Evolutionary conservation across 2,113 vertebrate species (phyloP).

Genomic region (Anarhynchus alexandrinus): DNA sequence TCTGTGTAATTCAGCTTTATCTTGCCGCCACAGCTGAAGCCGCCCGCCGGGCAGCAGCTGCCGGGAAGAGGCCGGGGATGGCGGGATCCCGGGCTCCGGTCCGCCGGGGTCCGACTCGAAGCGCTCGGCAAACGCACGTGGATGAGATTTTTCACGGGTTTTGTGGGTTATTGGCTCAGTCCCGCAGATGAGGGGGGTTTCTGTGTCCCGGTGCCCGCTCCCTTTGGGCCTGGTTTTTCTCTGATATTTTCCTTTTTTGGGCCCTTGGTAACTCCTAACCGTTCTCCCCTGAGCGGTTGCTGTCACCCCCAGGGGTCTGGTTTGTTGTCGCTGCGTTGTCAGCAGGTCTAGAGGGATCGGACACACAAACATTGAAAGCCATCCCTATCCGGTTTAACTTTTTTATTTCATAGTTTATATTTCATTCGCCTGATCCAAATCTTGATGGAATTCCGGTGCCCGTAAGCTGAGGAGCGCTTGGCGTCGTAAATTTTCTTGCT

Average conservation of each 20-base stretch:
- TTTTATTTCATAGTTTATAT: fast-evolving
- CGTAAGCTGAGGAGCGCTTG: fast-evolving
- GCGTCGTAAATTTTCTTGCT: fast-evolving
- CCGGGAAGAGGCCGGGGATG: fast-evolving
- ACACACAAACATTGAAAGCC: fast-evolving
- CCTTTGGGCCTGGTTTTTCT: fast-evolving
- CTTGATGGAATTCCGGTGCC: fast-evolving
- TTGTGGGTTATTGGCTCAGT: fast-evolving
- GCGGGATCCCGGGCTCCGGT: too few species aligned
- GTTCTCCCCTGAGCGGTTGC: fast-evolving
- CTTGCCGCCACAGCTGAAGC: neutral
- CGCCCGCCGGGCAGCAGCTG: fast-evolving
- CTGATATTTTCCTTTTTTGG: neutral
- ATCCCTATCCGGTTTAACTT: fast-evolving
- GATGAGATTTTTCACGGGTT: fast-evolving
- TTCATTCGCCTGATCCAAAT: neutral
- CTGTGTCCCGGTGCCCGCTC: fast-evolving
- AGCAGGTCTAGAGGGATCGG: fast-evolving
- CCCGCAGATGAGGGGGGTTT: neutral
- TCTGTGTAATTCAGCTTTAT: neutral
- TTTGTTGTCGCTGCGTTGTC: neutral
- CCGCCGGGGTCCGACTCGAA: fast-evolving
- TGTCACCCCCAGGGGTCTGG: neutral
- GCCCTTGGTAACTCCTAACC: neutral
- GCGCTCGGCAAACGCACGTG: fast-evolving